Base-by-base conservation (phyloP, 2,113 vertebrate species). In the Pseudorhombus dupliciocellatus region DNA sequence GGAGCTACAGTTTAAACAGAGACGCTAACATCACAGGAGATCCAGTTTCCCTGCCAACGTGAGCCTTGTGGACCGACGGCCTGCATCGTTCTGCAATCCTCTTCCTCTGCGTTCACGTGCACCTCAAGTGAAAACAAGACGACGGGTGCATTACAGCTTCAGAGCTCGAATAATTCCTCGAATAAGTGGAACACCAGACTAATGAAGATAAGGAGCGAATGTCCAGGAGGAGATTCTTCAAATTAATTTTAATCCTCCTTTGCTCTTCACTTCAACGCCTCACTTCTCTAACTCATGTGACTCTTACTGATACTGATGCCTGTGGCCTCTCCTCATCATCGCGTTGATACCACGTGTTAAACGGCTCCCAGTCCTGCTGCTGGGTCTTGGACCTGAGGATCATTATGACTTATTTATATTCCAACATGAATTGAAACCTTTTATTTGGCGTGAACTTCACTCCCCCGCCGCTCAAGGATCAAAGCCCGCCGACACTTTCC, bases 231-330 rank as follows among this genome's bases (percentile, higher is more conserved):
- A 22, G 51, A 37, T 34, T 54, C 51, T 21, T 58, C 15, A n/a
- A n/a, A 67, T 50, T 75, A 42, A 11, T 37, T 37, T 16, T 44
- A 79, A 87, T 87, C 71, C 63, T 59, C 21, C 34, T 75, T 61
- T 83, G 65, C 75, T 77, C 67, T 59, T 76, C 69, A 83, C 77
- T 81, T 68, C 58, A 58, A 11, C 51, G 34, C 31, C 34, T 37
- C 34, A 9, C 77, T 79, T 58, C 57, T 66, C 26, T 57, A n/a
- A n/a, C n/a, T n/a, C n/a, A n/a, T n/a, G n/a, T n/a, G n/a, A 34
- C 31, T 34, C 30, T 31, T 31, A 10, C 31, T 34, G 31, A 34
- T 34, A 7, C 9, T 34, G 0, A 34, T 30, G 28, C 28, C 28
- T 4, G 28, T 30, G 28, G 7, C 5, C 30, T 31, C 30, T 31